Conservation (phyloP, 2,797 vertebrate species). For the Pseudocheirus occidentalis region DNA sequence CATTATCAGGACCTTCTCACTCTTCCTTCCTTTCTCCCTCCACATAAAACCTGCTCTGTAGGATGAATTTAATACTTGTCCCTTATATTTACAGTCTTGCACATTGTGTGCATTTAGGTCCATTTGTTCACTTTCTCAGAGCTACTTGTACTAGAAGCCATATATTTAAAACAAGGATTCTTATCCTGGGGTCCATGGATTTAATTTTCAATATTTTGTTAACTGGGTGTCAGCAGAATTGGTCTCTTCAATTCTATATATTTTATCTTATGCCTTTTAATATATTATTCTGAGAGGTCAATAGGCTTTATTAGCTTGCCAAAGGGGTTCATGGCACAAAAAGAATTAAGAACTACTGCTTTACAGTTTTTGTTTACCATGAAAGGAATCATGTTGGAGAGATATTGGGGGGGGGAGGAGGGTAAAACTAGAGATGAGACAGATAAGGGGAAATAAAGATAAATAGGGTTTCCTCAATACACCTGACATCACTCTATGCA, state of each 20-base stretch:
- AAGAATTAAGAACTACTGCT: neutral
- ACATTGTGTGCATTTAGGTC: neutral
- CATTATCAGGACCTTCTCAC: neutral
- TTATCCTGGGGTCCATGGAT: neutral
- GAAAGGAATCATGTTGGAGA: neutral
- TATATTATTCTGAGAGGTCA: neutral
- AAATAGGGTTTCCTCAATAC: neutral
- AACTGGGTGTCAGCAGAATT: neutral
- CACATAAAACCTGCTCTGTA: neutral
- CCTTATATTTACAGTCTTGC: neutral
- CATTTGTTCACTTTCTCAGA: neutral
- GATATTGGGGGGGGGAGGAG: neutral
- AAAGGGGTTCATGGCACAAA: neutral
- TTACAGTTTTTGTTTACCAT: neutral
- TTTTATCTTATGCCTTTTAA: neutral
- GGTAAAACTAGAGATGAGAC: accelerated
- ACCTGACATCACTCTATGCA: neutral
- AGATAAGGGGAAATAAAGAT: neutral
- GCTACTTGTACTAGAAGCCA: neutral
- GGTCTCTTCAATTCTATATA: neutral
- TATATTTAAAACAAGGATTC: neutral
- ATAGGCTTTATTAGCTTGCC: neutral
- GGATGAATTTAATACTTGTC: neutral
- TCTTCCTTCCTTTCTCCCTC: neutral
- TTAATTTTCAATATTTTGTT: neutral